These are phyloP conservation scores for Philopotamus ludificatus DNA, from an alignment of 1,140 invertebrate genomes.

Conservation along the genomic window DNA sequence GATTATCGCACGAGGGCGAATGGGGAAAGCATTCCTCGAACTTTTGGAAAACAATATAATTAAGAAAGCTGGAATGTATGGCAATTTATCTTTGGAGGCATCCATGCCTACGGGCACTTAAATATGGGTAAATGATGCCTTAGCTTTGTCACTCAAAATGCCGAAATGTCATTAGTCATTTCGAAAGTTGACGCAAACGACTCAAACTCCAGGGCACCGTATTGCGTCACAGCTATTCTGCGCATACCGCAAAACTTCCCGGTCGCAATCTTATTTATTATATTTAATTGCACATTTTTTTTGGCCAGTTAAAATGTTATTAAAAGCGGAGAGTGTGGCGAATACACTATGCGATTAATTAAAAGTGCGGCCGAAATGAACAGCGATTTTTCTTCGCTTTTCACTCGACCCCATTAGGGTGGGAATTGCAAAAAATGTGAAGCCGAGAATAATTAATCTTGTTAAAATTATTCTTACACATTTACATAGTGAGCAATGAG, in stretches of 20 bases:
- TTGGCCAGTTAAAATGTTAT: not conserved
- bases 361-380: not conserved
- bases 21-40: too few relatives aligned
- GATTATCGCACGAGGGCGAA: too few relatives aligned
- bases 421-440: constrained; percentile 20
- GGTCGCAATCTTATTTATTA: too few relatives aligned
- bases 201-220: constrained; percentile 16
- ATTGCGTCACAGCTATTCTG: too few relatives aligned
- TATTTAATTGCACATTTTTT: too few relatives aligned
- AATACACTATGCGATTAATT: not conserved
- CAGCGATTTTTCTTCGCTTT: constrained; percentile 20
- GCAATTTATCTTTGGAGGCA: constrained; percentile 18
- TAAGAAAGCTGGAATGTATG: constrained; percentile 5
- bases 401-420: constrained; percentile 10
- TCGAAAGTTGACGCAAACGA: constrained; percentile 10
- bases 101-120: not conserved
- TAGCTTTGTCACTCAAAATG: constrained; percentile 22
- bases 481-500: not conserved
- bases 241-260: too few relatives aligned
- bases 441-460: constrained; percentile 19
- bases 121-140: constrained; percentile 12
- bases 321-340: not conserved
- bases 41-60: constrained; percentile 12
- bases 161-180: constrained; percentile 22
- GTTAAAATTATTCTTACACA: constrained; percentile 10